A percentile compares a stretch with the other conserved stretches of the same genome.
These are phyloP conservation scores for Gallinago paraguaiae DNA, from an alignment of 2,113 vertebrate genomes.

Conservation along the genomic window DNA sequence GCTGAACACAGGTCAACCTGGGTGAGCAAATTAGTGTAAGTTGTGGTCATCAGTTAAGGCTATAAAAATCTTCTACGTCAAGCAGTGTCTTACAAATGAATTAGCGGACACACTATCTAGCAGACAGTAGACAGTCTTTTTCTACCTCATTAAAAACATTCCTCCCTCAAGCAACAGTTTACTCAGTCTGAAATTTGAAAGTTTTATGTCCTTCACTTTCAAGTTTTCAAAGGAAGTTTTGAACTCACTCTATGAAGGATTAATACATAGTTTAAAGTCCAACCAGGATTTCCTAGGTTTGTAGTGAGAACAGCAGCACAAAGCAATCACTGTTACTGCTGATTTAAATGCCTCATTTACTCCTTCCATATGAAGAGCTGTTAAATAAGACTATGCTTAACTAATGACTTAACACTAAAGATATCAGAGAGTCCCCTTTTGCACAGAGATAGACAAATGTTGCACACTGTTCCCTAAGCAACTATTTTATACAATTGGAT, in stretches of 20 bases:
- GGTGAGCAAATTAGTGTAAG: not conserved
- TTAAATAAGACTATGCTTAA: constrained; percentile 18
- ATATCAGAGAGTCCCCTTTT: not conserved
- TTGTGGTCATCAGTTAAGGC: not conserved
- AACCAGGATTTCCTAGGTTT: not conserved
- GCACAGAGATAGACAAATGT: not conserved
- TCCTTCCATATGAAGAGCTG: not conserved
- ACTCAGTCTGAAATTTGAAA: not conserved
- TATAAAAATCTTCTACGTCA: not conserved
- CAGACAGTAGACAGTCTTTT: not conserved
- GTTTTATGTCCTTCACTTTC: not conserved
- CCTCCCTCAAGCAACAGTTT: not conserved
- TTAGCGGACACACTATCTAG: not conserved
- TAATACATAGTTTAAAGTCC: not conserved
- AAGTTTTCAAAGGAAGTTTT: constrained; percentile 8
- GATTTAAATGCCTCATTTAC: constrained; percentile 23
- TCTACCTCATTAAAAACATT: not conserved
- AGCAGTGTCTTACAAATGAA: not conserved
- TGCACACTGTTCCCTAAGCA: not conserved
- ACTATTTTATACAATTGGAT: not conserved
- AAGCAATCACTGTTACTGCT: not conserved
- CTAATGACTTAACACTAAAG: not conserved
- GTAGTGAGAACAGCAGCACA: not conserved
- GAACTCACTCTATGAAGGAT: not conserved
- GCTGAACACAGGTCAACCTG: not conserved